Evolutionary conservation across 1,140 invertebrate species (phyloP), one percentile per base, ranked within the genome.

Genomic region (Trissolcus basalis): DNA sequence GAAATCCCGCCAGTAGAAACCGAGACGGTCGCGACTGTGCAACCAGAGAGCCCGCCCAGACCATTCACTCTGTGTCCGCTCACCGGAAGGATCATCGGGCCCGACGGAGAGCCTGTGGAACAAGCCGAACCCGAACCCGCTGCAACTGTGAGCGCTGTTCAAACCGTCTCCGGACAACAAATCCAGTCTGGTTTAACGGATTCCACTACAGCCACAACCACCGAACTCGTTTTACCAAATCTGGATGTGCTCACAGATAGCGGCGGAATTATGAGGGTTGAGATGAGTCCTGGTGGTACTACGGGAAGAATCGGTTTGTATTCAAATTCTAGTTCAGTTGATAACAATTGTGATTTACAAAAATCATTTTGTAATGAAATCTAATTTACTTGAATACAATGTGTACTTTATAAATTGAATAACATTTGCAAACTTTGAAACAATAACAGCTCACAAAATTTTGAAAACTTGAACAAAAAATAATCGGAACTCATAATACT

Each of bases 21-120:
- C n/a, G 90, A 90, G 35, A 85, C 90, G 4, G 86, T 55, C 3
- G 55, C 81, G 3, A 61, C 75, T 4, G 19, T 78, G 0, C 90
- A 91, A 71, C 90, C 92, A 0, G 90, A 92, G 1, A 92, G 91
- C 82, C 92, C 93, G 27, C 90, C 92, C 4, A 87, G 91, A 27
- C 91, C 92, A 39, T 91, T 94, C 39, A 92, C 92, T 7, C 85
- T 94, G 41, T 93, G 92, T 80, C 93, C 93, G 7, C 76, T 90
- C 1, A 92, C 92, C 0, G 93, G 93, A 9, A 89, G 91, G 64
- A 90, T 93, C 12, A 89, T 93, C n/a, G 92, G 91, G 14, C 91
- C 92, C 0, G 92, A 93, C 83, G 92, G 91, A 8, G 92, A 93
- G 82, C 91, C 92, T 8, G 89, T 92, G 0, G 85, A 87, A 33